A percentile compares a stretch with the other conserved stretches of the same genome.
These are phyloP conservation scores for Melanotaenia parkinsoni DNA, from an alignment of 2,797 vertebrate species.

Conservation along the genomic window DNA sequence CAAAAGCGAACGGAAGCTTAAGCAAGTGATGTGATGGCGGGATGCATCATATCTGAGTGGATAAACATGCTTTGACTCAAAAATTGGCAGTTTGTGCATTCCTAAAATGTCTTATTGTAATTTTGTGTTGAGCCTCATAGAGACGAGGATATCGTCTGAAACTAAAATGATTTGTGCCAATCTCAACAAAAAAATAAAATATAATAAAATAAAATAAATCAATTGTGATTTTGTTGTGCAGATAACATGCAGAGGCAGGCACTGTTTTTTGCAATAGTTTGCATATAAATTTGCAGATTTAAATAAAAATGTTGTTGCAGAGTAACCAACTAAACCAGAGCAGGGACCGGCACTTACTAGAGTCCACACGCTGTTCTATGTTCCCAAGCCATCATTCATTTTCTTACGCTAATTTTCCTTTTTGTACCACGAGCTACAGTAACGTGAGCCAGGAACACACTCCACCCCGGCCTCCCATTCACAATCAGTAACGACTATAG, in stretches of 20 bases:
- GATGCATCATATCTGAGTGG: background rate
- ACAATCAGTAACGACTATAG: constrained; percentile 36
- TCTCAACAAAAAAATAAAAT: background rate
- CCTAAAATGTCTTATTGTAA: background rate
- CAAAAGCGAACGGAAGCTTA: background rate
- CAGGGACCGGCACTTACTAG: constrained; percentile 31
- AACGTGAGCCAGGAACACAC: constrained; percentile 57
- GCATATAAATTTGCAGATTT: background rate
- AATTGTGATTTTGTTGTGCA: background rate
- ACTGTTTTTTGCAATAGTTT: no score
- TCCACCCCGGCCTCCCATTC: constrained; percentile 22
- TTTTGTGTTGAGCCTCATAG: background rate
- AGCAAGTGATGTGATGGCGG: background rate
- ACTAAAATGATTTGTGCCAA: background rate
- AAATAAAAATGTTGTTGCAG: background rate
- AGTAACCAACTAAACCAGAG: constrained; percentile 28
- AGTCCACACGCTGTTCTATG: constrained; percentile 50
- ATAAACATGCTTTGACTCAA: constrained; percentile 2
- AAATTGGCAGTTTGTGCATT: background rate
- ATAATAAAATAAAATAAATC: no score
- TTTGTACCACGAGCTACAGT: constrained; percentile 53
- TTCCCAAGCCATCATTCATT: constrained; percentile 73
- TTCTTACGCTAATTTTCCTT: constrained; percentile 55
- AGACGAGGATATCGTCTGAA: no score
- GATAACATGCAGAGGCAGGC: background rate